A percentile compares a stretch with the other conserved stretches of the same genome.
Conservation (phyloP, 2,888 invertebrate genomes). For the Sarcophaga carnaria region DNA sequence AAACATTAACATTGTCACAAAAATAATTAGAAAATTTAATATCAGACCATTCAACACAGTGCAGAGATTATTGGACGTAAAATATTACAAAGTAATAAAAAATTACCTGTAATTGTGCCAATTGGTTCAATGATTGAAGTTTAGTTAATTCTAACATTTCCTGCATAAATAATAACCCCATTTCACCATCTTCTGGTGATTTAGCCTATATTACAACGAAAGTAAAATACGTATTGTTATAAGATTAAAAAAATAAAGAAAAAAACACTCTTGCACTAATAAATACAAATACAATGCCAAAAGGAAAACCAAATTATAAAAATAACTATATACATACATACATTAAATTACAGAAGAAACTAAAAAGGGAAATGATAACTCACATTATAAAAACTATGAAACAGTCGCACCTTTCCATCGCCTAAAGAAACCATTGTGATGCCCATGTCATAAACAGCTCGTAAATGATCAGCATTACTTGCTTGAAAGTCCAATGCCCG, state of each 20-base stretch:
- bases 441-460: conserved; percentile 95
- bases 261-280: background rate
- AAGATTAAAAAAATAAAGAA: conserved; percentile 1
- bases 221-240: conserved; percentile 10
- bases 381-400: conserved; percentile 94
- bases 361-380: conserved; percentile 77
- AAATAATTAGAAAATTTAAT: no score
- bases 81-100: background rate
- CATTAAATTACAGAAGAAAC: conserved; percentile 47
- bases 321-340: conserved; percentile 7
- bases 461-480: conserved; percentile 93
- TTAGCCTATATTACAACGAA: conserved; percentile 86
- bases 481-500: conserved; percentile 89
- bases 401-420: conserved; percentile 95
- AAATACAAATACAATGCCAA: background rate
- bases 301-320: conserved; percentile 8
- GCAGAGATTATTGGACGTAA: no score
- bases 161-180: conserved; percentile 97
- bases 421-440: conserved; percentile 93
- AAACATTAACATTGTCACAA: no score
- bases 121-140: conserved; percentile 83
- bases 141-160: conserved; percentile 97
- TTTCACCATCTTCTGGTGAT: conserved; percentile 92
- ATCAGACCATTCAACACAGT: no score
- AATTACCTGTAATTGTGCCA: conserved; percentile 80